A percentile compares a stretch with the other conserved stretches of the same genome.
Evolutionary conservation across 2,888 invertebrate genomes (phyloP).

Genomic region (Athalia rosae): DNA sequence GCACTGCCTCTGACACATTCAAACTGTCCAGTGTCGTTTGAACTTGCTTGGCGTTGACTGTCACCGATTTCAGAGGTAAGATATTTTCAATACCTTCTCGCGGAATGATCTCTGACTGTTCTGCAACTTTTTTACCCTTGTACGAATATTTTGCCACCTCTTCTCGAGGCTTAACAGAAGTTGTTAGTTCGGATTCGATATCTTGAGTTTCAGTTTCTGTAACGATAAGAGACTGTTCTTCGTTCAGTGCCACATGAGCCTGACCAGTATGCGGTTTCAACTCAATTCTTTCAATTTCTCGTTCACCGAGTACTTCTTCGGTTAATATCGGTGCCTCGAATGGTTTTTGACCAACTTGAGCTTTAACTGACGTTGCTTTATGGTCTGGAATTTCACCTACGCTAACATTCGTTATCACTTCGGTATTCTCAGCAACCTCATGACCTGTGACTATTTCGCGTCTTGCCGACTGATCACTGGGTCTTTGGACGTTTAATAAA

Average conservation of each 20-base stretch:
- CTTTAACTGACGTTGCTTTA: slow-evolving; percentile 65
- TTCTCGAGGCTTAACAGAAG: slow-evolving; percentile 54
- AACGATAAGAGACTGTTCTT: slow-evolving; percentile 64
- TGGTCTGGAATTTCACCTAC: slow-evolving; percentile 68
- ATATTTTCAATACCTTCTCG: slow-evolving; percentile 63
- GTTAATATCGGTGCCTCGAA: slow-evolving; percentile 72
- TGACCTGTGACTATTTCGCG: slow-evolving; percentile 67
- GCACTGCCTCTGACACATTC: slow-evolving; percentile 70
- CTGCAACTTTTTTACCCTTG: slow-evolving; percentile 72
- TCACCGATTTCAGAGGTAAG: slow-evolving; percentile 61
- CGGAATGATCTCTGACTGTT: slow-evolving; percentile 63
- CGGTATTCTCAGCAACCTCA: slow-evolving; percentile 74
- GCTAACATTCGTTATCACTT: slow-evolving; percentile 72
- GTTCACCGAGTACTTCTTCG: slow-evolving; percentile 74
- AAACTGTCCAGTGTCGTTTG: slow-evolving; percentile 74
- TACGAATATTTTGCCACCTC: slow-evolving; percentile 68
- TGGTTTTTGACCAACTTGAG: slow-evolving; percentile 71
- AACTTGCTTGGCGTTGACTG: slow-evolving; percentile 73
- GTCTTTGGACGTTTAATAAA: slow-evolving; percentile 67
- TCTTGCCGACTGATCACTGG: slow-evolving; percentile 67
- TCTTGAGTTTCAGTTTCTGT: slow-evolving; percentile 62
- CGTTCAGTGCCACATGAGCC: slow-evolving; percentile 71
- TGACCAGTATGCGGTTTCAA: slow-evolving; percentile 65
- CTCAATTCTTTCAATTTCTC: slow-evolving; percentile 70
- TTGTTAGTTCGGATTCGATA: slow-evolving; percentile 55